These are phyloP conservation scores for Alethe castanea DNA, from an alignment of 2,113 vertebrate species.

Conservation along the genomic window DNA sequence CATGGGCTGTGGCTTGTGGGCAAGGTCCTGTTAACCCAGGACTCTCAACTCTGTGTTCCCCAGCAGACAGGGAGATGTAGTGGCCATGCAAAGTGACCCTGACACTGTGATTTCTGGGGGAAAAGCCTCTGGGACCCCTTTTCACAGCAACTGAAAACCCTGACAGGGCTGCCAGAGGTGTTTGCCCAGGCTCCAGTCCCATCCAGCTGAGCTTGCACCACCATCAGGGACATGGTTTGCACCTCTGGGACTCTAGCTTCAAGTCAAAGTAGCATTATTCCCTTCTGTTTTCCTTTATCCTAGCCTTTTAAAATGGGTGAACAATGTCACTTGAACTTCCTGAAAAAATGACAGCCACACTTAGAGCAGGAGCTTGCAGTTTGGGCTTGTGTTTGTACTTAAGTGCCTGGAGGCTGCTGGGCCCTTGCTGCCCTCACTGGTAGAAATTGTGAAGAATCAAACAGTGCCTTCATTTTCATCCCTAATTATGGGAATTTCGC, in stretches of 20 bases:
- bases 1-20: neutral
- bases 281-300: neutral
- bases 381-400: neutral
- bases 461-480: neutral
- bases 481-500: neutral
- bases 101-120: neutral
- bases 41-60: neutral
- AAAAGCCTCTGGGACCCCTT: neutral
- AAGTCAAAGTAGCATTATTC: neutral
- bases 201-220: accelerated
- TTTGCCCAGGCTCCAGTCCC: neutral
- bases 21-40: neutral
- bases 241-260: neutral
- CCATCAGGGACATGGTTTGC: neutral
- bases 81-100: neutral
- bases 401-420: neutral
- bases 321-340: neutral
- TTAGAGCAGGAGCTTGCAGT: neutral
- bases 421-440: neutral
- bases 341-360: neutral
- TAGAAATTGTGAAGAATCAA: accelerated
- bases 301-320: neutral
- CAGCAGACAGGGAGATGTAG: neutral
- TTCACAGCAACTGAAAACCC: neutral
- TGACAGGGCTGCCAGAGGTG: neutral